Percentiles rank a stretch among this genome's conserved stretches.
phyloP scores from a whole-genome alignment of 2,888 invertebrate genomes.

The Ophonus ardosiacus region DNA sequence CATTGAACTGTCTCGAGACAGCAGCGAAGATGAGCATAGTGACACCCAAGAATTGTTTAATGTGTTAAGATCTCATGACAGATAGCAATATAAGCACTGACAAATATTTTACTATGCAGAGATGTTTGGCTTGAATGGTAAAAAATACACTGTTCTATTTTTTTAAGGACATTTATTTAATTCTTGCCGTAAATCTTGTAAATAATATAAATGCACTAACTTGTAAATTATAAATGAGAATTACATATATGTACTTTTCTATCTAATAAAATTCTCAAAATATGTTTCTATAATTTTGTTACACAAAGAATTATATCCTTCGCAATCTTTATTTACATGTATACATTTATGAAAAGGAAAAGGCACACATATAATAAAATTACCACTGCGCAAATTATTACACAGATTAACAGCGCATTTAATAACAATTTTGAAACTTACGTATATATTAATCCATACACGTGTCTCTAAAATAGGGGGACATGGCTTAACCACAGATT shows the following conservation, averaged over 20 bases:
- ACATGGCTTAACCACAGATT: too few species aligned
- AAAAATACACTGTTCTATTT: conserved; percentile 31
- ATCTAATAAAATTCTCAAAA: conserved; percentile 46
- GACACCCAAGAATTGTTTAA: conserved; percentile 77
- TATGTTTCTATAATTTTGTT: conserved; percentile 48
- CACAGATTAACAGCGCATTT: background rate
- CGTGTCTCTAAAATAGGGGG: too few species aligned
- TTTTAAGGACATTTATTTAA: conserved; percentile 38
- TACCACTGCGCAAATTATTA: conserved; percentile 15
- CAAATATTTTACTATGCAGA: background rate
- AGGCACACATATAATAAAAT: conserved; percentile 40
- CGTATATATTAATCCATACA: background rate
- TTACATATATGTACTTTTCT: conserved; percentile 33
- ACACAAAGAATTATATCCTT: conserved; percentile 10
- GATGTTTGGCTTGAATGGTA: background rate
- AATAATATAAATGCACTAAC: conserved; percentile 39
- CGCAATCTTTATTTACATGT: conserved; percentile 25
- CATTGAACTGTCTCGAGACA: conserved; percentile 57
- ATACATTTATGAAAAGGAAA: conserved; percentile 46
- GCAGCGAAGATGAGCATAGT: conserved; percentile 74
- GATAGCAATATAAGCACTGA: conserved; percentile 68
- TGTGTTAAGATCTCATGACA: conserved; percentile 75
- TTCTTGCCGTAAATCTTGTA: conserved; percentile 43
- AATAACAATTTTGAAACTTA: conserved; percentile 30
- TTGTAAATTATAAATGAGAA: conserved; percentile 29